phyloP scores from a whole-genome alignment of 1,140 invertebrate species.

The Orius insidiosus region DNA sequence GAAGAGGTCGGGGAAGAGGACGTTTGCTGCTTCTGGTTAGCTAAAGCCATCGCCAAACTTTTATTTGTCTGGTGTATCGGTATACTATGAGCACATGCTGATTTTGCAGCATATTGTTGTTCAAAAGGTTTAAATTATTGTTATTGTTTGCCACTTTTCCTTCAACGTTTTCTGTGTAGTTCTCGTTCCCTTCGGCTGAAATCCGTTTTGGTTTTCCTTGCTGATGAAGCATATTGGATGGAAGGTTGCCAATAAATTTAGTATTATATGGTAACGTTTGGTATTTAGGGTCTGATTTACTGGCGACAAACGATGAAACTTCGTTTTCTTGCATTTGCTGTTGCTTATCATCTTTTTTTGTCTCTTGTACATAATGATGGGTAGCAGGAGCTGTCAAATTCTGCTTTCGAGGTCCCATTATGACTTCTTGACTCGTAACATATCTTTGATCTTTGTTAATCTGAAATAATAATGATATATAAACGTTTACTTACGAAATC shows the following conservation, averaged over 20 bases:
- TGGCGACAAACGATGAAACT: constrained; percentile 29
- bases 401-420: constrained; percentile 9
- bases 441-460: constrained; percentile 8
- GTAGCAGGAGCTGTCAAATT: constrained; percentile 10
- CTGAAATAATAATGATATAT: too few species aligned
- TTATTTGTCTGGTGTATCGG: constrained; percentile 33
- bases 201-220: constrained; percentile 6
- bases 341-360: constrained; percentile 10
- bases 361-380: constrained; percentile 16
- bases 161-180: constrained; percentile 7
- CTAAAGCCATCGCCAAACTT: constrained; percentile 37
- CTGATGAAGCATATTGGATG: constrained; percentile 1
- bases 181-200: constrained; percentile 18
- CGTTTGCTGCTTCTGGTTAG: constrained; percentile 15
- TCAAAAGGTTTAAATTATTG: constrained; percentile 13
- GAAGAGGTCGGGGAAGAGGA: constrained; percentile 15
- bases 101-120: constrained; percentile 13
- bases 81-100: constrained; percentile 12
- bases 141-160: constrained; percentile 14
- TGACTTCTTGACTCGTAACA: constrained; percentile 7
- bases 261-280: constrained; percentile 75
- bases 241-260: constrained; percentile 19
- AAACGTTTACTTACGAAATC: too few species aligned
- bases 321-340: constrained; percentile 21
- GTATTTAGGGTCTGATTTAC: constrained; percentile 82